A percentile compares a stretch with the other conserved stretches of the same genome.
phyloP scores from a whole-genome alignment of 2,888 invertebrate species.

The Diarsia rubi region DNA sequence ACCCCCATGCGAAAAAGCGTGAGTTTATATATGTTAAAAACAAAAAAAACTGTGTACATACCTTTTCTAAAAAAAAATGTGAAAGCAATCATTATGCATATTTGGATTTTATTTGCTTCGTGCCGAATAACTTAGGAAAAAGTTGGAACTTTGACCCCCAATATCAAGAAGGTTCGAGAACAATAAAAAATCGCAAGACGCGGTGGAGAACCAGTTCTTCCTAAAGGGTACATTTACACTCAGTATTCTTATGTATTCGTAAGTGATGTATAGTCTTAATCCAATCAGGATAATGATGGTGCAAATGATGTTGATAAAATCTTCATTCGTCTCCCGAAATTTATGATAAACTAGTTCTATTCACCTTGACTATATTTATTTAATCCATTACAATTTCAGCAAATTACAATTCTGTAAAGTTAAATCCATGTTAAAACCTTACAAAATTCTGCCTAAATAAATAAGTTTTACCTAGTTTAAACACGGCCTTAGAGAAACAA shows the following conservation, averaged over 20 bases:
- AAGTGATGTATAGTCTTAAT: neutral
- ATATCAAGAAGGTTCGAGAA: no score
- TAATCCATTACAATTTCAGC: neutral
- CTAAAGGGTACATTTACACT: no score
- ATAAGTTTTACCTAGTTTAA: slow-evolving; percentile 24
- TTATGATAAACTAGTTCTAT: neutral
- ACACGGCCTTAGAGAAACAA: slow-evolving; percentile 37
- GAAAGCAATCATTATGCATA: no score
- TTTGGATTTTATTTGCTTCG: no score
- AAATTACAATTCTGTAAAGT: slow-evolving; percentile 2
- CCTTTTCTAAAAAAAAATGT: no score
- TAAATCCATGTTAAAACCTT: neutral
- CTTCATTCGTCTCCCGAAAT: neutral
- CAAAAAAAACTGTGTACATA: no score
- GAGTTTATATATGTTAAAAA: no score
- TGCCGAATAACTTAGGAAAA: no score
- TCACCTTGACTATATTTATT: neutral
- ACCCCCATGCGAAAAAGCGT: no score
- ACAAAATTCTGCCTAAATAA: slow-evolving; percentile 14
- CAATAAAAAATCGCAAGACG: no score
- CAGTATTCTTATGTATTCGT: neutral
- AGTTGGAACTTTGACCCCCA: no score
- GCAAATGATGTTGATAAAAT: neutral
- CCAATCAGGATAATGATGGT: neutral
- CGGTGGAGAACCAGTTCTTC: no score